These are phyloP conservation scores for Typhlichthys eigenmanni DNA, from an alignment of 2,797 vertebrate genomes.

Conservation along the genomic window DNA sequence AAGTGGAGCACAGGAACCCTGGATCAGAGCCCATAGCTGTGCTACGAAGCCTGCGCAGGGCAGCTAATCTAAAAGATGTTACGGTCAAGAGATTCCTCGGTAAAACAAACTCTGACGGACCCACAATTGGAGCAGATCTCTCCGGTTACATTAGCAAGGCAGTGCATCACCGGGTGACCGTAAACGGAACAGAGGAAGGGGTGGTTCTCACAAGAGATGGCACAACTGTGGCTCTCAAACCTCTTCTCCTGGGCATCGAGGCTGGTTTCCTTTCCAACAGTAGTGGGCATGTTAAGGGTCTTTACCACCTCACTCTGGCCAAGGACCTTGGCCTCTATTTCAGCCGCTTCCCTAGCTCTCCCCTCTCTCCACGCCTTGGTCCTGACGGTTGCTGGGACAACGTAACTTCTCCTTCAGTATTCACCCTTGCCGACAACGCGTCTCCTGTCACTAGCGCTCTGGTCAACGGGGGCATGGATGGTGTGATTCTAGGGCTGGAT, in stretches of 20 bases:
- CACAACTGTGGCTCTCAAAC: slow-evolving; percentile 80
- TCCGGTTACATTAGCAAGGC: slow-evolving; percentile 49
- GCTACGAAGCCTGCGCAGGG: slow-evolving; percentile 49
- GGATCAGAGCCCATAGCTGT: slow-evolving; percentile 27
- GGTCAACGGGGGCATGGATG: slow-evolving; percentile 87
- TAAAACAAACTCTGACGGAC: neutral
- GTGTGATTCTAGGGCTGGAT: slow-evolving; percentile 74
- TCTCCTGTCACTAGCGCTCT: slow-evolving; percentile 71
- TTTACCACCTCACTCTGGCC: slow-evolving; percentile 72
- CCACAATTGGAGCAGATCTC: slow-evolving; percentile 41
- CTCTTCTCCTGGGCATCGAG: slow-evolving; percentile 80
- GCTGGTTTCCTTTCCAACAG: slow-evolving; percentile 64
- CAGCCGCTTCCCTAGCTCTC: slow-evolving; percentile 21
- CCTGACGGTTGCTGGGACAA: slow-evolving; percentile 85
- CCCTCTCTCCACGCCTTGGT: slow-evolving; percentile 48
- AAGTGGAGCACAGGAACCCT: slow-evolving; percentile 57
- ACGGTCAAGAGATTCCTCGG: slow-evolving; percentile 62
- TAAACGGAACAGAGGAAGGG: slow-evolving; percentile 65
- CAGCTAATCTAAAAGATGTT: slow-evolving; percentile 35
- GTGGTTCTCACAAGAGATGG: slow-evolving; percentile 85
- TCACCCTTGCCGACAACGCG: slow-evolving; percentile 70
- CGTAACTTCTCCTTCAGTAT: slow-evolving; percentile 69
- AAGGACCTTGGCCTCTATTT: slow-evolving; percentile 66
- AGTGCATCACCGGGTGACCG: slow-evolving; percentile 48
- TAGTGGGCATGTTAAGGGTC: slow-evolving; percentile 6